Evolutionary conservation across 2,797 vertebrate genomes (phyloP), one percentile per base, ranked within the genome.

Genomic region (Poliocrania exsul): DNA sequence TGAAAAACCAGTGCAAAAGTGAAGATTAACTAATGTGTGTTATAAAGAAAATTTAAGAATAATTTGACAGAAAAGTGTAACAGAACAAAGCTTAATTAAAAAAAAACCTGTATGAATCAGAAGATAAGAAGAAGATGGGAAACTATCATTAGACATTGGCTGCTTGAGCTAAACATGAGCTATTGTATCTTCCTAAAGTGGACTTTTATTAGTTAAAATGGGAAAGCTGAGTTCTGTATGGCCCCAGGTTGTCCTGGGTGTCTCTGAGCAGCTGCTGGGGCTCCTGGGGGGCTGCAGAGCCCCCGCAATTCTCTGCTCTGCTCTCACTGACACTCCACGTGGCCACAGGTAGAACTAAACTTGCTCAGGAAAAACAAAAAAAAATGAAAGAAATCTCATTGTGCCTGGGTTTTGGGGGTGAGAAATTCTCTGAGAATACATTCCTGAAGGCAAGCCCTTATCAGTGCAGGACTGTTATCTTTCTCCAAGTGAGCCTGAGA

Each of bases 371-470:
- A 75, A 86, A 78, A 33, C 7, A 3, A 33, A 79, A 86, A 74
- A 33, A 16, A 3, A 33, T 26, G n/a, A 51, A 90, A 66, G 29
- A 58, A 65, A 67, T 13, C 38, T 31, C 74, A 77, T 24, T 56
- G 42, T 53, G 54, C 64, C 10, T 0, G 1, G 57, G 15, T 18
- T 18, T 20, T n/a, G 19, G 42, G 8, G 7, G 10, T 16, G 31
- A 69, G 37, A 66, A 95, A 81, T 6, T 16, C 11, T 28, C 51
- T 2, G 60, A 53, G 29, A 88, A 53, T 5, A 15, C 8, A 42
- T 20, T 80, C 51, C 78, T 73, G 46, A 90, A 58, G 37, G 67
- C 56, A 82, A 62, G 40, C 18, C 16, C n/a, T 88, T 85, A 70
- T 62, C 78, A 51, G 37, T 38, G 42, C 80, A 90, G 35, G 64